Base-by-base conservation (phyloP, 2,113 vertebrate species). In the Pipra filicauda region DNA sequence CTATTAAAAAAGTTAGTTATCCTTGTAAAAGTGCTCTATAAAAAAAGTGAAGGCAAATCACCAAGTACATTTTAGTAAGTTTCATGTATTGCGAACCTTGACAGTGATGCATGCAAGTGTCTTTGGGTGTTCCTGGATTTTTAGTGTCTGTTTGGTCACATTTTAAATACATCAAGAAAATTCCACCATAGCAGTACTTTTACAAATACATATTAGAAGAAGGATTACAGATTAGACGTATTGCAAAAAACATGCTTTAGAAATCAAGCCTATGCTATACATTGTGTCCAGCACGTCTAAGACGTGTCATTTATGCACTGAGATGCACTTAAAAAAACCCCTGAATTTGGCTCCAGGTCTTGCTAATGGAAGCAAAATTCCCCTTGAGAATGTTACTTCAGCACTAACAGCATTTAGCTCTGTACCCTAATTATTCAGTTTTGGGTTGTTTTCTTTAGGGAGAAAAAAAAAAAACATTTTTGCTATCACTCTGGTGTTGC, bases 11-110 rank as follows among this genome's bases (percentile, higher is more conserved):
- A 88, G 30, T 92, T 77, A 95, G 74, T 49, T 83, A 64, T 89
- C 52, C 35, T 91, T 97, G 92, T 81, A 95, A 97, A 97, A 97
- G 76, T 97, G 67, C 74, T 67, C 30, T 78, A 79, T 96, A 41
- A 96, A 96, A 96, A 96, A 97, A 80, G 22, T 41, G 93, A 98
- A 97, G 89, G 80, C 92, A 97, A 93, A 92, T 35, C 13, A 89
- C 72, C 61, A 87, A 75, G 74, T 26, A 57, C 62, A 64, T 55
- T 72, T 85, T 49, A 85, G 69, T 81, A 92, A 77, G 41, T 95
- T 67, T 67, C 58, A 16, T 93, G 62, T 85, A 51, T 48, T 92
- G 86, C 80, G 96, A 75, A 77, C 69, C 4, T 9, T 83, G 62
- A 44, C 55, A 93, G 65, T 33, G 65, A 71, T 3, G 30, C 92